phyloP scores from a whole-genome alignment of 2,888 invertebrate genomes.

The Ypsolopha scabrella region DNA sequence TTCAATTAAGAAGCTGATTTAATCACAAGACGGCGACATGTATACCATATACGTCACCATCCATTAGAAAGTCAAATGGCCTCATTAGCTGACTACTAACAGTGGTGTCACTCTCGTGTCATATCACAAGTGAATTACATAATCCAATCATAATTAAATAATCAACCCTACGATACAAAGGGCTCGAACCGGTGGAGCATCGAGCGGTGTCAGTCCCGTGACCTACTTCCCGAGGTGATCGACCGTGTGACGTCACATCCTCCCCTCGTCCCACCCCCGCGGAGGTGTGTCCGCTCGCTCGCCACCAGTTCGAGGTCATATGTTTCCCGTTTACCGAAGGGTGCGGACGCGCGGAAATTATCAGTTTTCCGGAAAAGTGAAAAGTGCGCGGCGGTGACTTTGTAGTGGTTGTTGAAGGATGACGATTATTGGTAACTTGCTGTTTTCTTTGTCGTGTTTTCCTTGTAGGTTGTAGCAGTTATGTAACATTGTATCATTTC shows the following conservation, averaged over 20 bases:
- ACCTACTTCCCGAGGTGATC: slow-evolving; percentile 57
- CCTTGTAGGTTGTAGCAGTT: too few relatives aligned
- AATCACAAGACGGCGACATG: too few relatives aligned
- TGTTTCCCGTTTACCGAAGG: slow-evolving; percentile 32
- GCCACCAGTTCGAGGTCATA: slow-evolving; percentile 44
- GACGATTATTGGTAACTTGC: slow-evolving; percentile 46
- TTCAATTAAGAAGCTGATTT: too few relatives aligned
- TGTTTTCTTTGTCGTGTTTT: slow-evolving; percentile 11
- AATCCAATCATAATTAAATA: not conserved
- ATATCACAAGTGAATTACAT: not conserved
- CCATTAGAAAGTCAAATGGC: too few relatives aligned
- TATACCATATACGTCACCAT: too few relatives aligned
- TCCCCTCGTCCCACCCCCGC: slow-evolving; percentile 22
- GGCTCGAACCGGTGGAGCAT: not conserved
- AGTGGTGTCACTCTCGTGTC: not conserved
- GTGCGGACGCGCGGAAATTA: slow-evolving; percentile 28
- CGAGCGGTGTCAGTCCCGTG: slow-evolving; percentile 29
- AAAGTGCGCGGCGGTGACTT: not conserved
- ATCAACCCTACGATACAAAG: not conserved
- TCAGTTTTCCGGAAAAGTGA: not conserved
- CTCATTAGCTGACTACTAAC: too few relatives aligned
- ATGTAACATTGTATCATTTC: too few relatives aligned
- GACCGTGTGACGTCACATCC: slow-evolving; percentile 63
- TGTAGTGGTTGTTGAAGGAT: slow-evolving; percentile 20
- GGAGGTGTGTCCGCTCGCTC: slow-evolving; percentile 41